A percentile compares a stretch with the other conserved stretches of the same genome.
These are phyloP conservation scores for fruit fly (Drosophila melanogaster) DNA, from an alignment of 1,140 invertebrate genomes.

Conservation along the genomic window Release_6_plus_ISO1_MT NT_033777.3:11275001-11275500, in stretches of 20 bases:
- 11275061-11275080: constrained; percentile 55
- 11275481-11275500: no score
- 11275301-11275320: constrained; percentile 55
- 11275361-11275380: neutral
- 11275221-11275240: constrained; percentile 17
- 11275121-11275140: constrained; percentile 1
- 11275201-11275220: constrained; percentile 65
- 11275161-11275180: constrained; percentile 44
- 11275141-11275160: constrained; percentile 3
- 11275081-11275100: constrained; percentile 50
- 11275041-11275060: constrained; percentile 41
- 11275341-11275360: constrained; percentile 12
- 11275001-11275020: constrained; percentile 44
- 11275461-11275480: no score
- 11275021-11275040: constrained; percentile 4
- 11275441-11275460: neutral
- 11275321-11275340: constrained; percentile 7
- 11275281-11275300: constrained; percentile 57
- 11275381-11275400: neutral
- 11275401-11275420: neutral
- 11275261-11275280: constrained; percentile 81
- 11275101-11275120: constrained; percentile 57
- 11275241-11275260: constrained; percentile 3
- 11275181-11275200: constrained; percentile 73
- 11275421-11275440: neutral